These are phyloP conservation scores for Sarcoramphus papa DNA, from an alignment of 2,797 vertebrate genomes.

Conservation along the genomic window DNA sequence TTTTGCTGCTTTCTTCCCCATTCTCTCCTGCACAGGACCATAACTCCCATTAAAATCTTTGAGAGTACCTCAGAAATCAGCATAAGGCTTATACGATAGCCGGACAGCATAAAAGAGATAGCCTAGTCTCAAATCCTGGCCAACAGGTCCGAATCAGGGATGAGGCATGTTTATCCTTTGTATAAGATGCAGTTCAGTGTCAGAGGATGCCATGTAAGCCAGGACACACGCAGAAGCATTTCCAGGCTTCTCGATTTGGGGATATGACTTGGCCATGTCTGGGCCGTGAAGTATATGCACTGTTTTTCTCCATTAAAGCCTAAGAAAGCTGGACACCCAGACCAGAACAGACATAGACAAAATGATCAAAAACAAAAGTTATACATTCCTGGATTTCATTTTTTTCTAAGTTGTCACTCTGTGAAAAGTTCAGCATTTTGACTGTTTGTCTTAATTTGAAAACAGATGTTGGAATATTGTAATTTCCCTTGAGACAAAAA, in stretches of 20 bases:
- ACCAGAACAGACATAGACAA: background rate
- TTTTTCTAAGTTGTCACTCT: background rate
- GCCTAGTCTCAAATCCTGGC: background rate
- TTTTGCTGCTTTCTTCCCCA: background rate
- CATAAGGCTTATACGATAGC: background rate
- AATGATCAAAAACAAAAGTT: background rate
- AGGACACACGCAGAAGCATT: background rate
- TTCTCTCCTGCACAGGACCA: background rate
- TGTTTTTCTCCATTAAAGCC: background rate
- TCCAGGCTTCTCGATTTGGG: background rate
- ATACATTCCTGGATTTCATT: background rate
- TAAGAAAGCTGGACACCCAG: background rate
- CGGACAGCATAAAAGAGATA: background rate
- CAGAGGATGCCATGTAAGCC: background rate
- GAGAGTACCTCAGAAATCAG: background rate
- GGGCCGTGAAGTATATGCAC: background rate
- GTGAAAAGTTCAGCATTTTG: conserved; percentile 1
- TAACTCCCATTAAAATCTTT: background rate
- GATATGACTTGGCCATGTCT: background rate
- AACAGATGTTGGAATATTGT: conserved; percentile 48
- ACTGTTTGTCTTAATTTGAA: conserved; percentile 43
- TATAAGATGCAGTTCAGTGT: background rate
- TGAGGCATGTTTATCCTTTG: background rate
- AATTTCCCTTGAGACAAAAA: conserved; percentile 15
- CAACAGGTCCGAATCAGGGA: background rate